Evolutionary conservation across 2,797 vertebrate genomes (phyloP), one percentile per base, ranked within the genome.

Genomic region (Naso thynnoides): DNA sequence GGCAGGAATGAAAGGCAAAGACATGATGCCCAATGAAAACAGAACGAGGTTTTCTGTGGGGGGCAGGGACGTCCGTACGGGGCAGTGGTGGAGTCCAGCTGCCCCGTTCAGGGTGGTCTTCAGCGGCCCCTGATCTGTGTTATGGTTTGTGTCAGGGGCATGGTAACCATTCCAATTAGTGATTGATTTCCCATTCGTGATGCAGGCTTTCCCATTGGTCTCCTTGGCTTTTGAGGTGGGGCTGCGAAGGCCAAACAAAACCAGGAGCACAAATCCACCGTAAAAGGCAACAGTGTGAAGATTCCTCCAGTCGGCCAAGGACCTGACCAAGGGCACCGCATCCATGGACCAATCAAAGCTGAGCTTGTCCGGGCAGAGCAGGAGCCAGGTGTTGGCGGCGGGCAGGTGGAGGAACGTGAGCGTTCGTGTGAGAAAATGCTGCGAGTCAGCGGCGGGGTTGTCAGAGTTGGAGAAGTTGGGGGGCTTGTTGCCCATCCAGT

Each of bases 341-440:
- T 99, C 98, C 98, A 99, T 99, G 53, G 98, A 99, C 98, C 98
- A 99, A 86, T 99, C 98, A 70, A 99, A 99, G 85, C 98, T 99
- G 78, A 99, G 96, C 33, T 94, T 96, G 86, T 98, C 96, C 0
- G 98, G 98, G 91, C 96, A 99, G 18, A 99, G 92, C 83, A 99
- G 90, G 64, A 99, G 95, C 97, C 97, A 99, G 74, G 96, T 90
- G 76, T 99, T 99, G 93, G 96, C 96, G 26, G 96, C 95, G 7
- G 98, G 98, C 84, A 99, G 91, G 83, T 99, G 96, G 57, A 98
- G 91, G 94, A 99, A 99, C 6, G 98, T 99, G 3, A 99, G 91
- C 0, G 82, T 90, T 73, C 98, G 95, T 0, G 96, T 96, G 76
- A 98, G 89, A 36, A 97, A 86, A 89, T 95, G 95, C 10, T 97